Evolutionary conservation across 2,797 vertebrate species (phyloP), one percentile per base, ranked within the genome.

Genomic region (Gymnoscopelus microlampas): DNA sequence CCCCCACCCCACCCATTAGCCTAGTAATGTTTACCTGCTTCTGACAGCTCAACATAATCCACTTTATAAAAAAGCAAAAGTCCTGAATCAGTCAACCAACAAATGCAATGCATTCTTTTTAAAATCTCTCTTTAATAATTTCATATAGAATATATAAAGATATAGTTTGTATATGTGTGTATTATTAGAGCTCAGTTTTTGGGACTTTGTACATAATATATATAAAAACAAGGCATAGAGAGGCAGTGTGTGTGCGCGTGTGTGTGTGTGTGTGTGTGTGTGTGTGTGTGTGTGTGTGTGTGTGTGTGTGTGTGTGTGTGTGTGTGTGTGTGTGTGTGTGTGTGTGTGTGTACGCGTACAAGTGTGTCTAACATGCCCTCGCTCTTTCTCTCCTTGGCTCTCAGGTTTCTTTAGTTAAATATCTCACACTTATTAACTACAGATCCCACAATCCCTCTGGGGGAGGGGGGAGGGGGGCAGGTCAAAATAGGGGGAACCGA

Each of bases 171-270:
- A 67, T 62, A 85, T 88, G 82, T 87, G 86, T 84, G 70, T 74
- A 74, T 82, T 84, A 80, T 82, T 84, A 80, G 81, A 89, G 87
- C 87, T 90, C 84, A 85, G 82, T 90, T 88, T 88, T 85, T 44
- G 39, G 77, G 80, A 83, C 71, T 86, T 87, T 85, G 76, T 89
- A 92, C 90, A 93, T 86, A 89, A 89, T 93, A 44, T 44, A 44
- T 44, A 91, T 88, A 89, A 91, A 91, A 93, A 91, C 87, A 93
- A 93, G 92, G 90, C 91, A 91, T 85, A 88, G 75, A 87, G 80
- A 88, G 88, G 86, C 86, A 78, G 75, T 80, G 80, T 85, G 29
- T 60, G 56, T 77, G 54, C 60, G 76, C 72, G 58, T 74, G 64
- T 49, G 66, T 61, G 70, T 64, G 61, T 35, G 67, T 66, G 70